These are phyloP conservation scores for Suricata suricatta DNA, from an alignment of 2,113 vertebrate species.

Conservation along the genomic window DNA sequence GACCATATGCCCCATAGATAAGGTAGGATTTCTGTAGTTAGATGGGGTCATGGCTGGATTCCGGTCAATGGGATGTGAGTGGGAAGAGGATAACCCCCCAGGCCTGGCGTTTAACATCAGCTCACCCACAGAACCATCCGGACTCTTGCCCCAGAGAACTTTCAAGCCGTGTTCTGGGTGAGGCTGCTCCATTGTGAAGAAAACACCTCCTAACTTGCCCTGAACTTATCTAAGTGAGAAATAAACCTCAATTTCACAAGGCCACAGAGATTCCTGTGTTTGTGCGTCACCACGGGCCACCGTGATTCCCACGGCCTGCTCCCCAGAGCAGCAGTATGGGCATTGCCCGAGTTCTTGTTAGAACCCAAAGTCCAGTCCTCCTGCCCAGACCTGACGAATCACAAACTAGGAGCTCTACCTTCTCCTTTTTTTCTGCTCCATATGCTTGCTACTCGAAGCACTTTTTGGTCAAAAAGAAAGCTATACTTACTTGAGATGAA, in stretches of 20 bases:
- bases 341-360: neutral
- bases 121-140: rapidly evolving
- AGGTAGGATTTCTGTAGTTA: neutral
- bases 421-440: neutral
- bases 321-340: neutral
- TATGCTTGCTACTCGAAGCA: neutral
- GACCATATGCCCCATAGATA: too few species aligned
- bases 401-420: rapidly evolving
- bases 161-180: neutral
- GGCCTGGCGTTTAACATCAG: rapidly evolving
- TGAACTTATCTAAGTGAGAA: neutral
- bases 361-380: neutral
- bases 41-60: neutral
- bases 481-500: neutral
- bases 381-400: neutral
- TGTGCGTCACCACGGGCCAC: neutral
- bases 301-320: neutral
- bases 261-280: neutral
- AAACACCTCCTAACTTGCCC: rapidly evolving
- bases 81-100: neutral
- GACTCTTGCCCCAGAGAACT: neutral
- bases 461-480: neutral
- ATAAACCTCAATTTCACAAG: too few species aligned
- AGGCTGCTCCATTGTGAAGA: rapidly evolving
- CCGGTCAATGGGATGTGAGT: neutral